Percentiles rank a stretch among this genome's conserved stretches.
These are phyloP conservation scores for Athene noctua DNA, from an alignment of 2,113 vertebrate genomes.

Conservation along the genomic window DNA sequence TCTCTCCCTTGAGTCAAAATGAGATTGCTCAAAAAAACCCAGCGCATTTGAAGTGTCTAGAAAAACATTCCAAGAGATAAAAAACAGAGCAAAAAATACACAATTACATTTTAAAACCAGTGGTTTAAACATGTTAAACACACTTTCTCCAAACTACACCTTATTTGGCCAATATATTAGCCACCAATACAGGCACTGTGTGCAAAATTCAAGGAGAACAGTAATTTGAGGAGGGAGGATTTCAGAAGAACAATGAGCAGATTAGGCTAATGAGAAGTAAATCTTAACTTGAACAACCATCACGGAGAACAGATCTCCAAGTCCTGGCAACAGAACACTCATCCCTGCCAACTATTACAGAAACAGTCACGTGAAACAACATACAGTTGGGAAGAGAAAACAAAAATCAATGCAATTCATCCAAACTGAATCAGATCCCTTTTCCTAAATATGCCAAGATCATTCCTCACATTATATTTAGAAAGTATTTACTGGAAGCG, in stretches of 20 bases:
- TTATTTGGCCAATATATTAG: neutral
- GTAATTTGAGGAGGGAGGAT: neutral
- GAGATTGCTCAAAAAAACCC: neutral
- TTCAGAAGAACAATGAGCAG: neutral
- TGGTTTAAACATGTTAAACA: neutral
- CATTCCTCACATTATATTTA: neutral
- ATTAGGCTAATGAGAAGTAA: neutral
- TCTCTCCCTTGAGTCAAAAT: neutral
- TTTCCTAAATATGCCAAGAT: neutral
- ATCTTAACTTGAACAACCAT: neutral
- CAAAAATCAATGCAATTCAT: neutral
- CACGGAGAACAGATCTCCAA: neutral
- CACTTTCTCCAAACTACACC: neutral
- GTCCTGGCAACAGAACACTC: neutral
- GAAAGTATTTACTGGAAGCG: neutral
- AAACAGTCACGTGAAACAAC: neutral
- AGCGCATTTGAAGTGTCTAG: neutral
- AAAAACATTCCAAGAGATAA: neutral
- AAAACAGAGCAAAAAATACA: neutral
- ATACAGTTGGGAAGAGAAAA: neutral
- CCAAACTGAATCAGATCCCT: neutral
- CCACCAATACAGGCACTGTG: fast-evolving
- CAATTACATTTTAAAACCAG: fast-evolving
- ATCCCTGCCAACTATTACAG: neutral
- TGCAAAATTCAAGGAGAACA: neutral